Evolutionary conservation across 2,888 invertebrate genomes (phyloP), one percentile per base, ranked within the genome.

Genomic region (Drosophila formosana): DNA sequence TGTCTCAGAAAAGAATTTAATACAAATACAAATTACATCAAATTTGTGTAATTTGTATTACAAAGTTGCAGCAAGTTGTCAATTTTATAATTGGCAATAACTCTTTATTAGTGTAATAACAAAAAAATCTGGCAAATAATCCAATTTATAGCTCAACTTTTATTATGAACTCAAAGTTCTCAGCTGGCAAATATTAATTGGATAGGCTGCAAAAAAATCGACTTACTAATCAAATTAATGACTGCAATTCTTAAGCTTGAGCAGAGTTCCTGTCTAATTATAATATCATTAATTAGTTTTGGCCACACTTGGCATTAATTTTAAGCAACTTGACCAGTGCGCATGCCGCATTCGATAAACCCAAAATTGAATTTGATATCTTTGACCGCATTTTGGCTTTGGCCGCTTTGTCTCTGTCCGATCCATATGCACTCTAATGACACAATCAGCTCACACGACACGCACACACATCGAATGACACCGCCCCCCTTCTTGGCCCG

Each of bases 391-490:
- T 73, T 73, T 70, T 64, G 71, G 46, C 3, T 62, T 64, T 52
- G 53, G 41, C 34, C 64, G 74, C 81, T 86, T 86, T 83, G 87
- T 86, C 77, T 86, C 60, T 84, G 84, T 81, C 84, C 69, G 67
- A 70, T 74, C 56, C 56, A 51, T 52, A 68, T 76, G 66, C 80
- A 68, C 61, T 78, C 66, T 81, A 80, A 81, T 82, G 82, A 78
- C 82, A 82, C 80, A 82, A 82, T 82, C 85, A 85, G 80, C 80
- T 81, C 87, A 77, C 75, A 72, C 66, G 55, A 79, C 85, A 82
- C 81, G 65, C 85, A 78, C 77, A 79, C 68, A 75, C 55, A 63
- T 51, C 32, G 34, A 64, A 11, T 57, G 28, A 32, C 28, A 47
- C 51, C 8, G 5, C 34, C 30, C 47, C 47, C 60, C 37, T 34